phyloP scores from a whole-genome alignment of 2,797 vertebrate species.

The Cichlasoma orientale region DNA sequence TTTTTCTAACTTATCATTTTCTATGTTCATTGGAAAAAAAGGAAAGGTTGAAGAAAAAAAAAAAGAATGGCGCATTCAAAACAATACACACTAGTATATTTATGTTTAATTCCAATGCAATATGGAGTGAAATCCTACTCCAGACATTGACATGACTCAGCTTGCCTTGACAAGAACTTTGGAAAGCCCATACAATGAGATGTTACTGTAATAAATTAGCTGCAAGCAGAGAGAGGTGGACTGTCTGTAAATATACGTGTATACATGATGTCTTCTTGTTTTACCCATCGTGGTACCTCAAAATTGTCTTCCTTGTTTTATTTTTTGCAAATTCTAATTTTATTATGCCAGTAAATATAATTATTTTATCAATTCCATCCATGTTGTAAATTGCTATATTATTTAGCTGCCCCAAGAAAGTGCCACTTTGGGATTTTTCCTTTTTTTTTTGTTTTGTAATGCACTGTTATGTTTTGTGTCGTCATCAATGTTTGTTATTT shows the following conservation, averaged over 20 bases:
- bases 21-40: conserved; percentile 67
- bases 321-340: conserved; percentile 80
- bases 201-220: conserved; percentile 84
- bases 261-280: conserved; percentile 85
- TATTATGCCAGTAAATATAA: conserved; percentile 84
- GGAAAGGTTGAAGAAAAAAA: conserved; percentile 50
- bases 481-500: conserved; percentile 82
- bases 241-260: conserved; percentile 94
- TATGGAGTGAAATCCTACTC: conserved; percentile 72
- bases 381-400: conserved; percentile 93
- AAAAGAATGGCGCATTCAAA: conserved; percentile 66
- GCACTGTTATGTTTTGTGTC: conserved; percentile 94
- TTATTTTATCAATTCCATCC: conserved; percentile 88
- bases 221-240: conserved; percentile 84
- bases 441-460: conserved; percentile 87
- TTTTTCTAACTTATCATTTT: conserved; percentile 77
- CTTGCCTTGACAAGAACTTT: conserved; percentile 77
- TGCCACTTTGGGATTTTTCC: conserved; percentile 92
- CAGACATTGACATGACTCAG: conserved; percentile 69
- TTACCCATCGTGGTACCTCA: conserved; percentile 89
- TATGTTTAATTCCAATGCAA: conserved; percentile 80
- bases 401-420: conserved; percentile 91
- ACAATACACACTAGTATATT: conserved; percentile 77
- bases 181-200: conserved; percentile 80
- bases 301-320: conserved; percentile 89